phyloP scores from a whole-genome alignment of 2,797 vertebrate species.

The Scyliorhinus canicula region DNA sequence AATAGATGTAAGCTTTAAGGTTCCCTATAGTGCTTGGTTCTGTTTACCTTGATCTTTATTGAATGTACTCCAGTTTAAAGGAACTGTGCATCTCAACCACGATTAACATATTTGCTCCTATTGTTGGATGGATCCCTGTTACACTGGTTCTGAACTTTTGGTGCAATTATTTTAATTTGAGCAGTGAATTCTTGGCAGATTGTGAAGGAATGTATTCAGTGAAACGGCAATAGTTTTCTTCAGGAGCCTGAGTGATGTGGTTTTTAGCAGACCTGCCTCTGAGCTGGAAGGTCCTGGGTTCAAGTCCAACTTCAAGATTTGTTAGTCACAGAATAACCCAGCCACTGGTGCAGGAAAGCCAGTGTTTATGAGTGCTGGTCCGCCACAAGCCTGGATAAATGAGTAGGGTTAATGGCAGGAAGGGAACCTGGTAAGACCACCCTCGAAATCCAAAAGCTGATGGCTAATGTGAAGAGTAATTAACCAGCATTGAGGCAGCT shows the following conservation, averaged over 20 bases:
- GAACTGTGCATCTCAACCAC: not conserved
- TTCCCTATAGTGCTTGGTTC: not conserved
- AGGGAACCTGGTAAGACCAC: not conserved
- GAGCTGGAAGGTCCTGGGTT: not conserved
- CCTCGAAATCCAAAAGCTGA: not conserved
- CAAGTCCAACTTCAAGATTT: not conserved
- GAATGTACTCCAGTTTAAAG: not conserved
- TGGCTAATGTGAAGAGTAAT: not conserved
- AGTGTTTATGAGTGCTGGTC: not conserved
- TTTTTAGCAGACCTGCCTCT: not conserved
- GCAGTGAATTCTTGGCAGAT: not conserved
- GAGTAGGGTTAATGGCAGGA: not conserved
- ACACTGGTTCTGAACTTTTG: not conserved
- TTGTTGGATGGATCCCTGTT: not conserved
- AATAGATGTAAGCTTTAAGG: not conserved
- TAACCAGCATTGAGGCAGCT: not conserved
- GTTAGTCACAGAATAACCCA: not conserved
- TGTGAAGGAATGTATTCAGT: not conserved
- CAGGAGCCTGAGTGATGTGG: not conserved
- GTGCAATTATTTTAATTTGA: not conserved
- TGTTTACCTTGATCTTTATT: not conserved
- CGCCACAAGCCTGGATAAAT: not conserved
- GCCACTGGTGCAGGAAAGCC: not conserved
- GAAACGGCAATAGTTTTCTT: not conserved
- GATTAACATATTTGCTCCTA: not conserved